Evolutionary conservation across 1,140 invertebrate genomes (phyloP).

Genomic region (Bombyx mori): DNA sequence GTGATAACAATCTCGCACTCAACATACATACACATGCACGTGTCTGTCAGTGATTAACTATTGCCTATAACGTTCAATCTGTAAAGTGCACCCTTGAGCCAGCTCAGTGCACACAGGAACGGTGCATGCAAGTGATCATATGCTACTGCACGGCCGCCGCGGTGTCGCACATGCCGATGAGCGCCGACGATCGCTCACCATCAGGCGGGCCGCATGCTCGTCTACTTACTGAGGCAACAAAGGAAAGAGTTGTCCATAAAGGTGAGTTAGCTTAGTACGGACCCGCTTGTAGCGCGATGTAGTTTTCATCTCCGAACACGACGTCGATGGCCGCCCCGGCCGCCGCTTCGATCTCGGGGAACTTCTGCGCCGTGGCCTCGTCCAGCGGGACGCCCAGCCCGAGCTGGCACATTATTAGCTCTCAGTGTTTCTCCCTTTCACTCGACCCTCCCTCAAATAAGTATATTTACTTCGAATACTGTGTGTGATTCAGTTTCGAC

Average conservation of each 20-base stretch:
- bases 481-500: not conserved
- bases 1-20: not conserved
- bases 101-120: not conserved
- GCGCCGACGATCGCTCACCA: too few relatives aligned
- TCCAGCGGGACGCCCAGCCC: conserved; percentile 10
- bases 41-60: not conserved
- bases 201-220: too few relatives aligned
- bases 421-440: too few relatives aligned
- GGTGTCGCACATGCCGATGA: not conserved
- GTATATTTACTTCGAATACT: not conserved
- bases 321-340: conserved; percentile 11
- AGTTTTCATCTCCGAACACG: conserved; percentile 11
- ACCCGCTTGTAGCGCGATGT: conserved; percentile 9
- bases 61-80: not conserved
- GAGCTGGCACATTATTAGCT: not conserved
- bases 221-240: too few relatives aligned
- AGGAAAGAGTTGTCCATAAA: not conserved
- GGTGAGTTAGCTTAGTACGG: not conserved
- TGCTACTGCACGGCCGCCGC: not conserved
- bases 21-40: too few relatives aligned
- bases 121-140: not conserved
- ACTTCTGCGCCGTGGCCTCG: conserved; percentile 1
- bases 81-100: not conserved
- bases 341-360: conserved; percentile 7
- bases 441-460: not conserved